These are phyloP conservation scores for Lophotriccus pileatus DNA, from an alignment of 2,797 vertebrate species.

Conservation along the genomic window DNA sequence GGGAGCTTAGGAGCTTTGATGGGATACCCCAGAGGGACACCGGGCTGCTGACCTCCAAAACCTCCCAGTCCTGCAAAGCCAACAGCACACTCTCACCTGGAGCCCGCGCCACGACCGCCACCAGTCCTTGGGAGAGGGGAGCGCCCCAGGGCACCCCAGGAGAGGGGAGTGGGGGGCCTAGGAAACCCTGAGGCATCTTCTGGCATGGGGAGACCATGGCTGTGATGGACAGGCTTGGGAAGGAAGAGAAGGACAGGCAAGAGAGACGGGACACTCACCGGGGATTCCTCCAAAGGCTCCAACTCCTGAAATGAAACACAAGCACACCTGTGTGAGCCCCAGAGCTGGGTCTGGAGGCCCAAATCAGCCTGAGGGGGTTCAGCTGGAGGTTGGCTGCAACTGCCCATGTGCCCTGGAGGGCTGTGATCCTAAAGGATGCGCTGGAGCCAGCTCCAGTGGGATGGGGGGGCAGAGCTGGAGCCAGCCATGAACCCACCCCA, in stretches of 20 bases:
- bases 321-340: background rate
- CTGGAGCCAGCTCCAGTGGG: background rate
- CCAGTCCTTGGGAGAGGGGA: background rate
- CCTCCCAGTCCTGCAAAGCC: slow-evolving; percentile 80
- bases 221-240: background rate
- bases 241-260: background rate
- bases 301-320: slow-evolving; percentile 45
- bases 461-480: background rate
- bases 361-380: background rate
- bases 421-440: background rate
- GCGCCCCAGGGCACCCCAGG: background rate
- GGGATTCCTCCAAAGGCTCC: slow-evolving; percentile 78
- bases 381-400: accelerated
- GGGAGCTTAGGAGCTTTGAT: slow-evolving; percentile 92
- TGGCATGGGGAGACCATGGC: background rate
- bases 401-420: accelerated
- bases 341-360: background rate
- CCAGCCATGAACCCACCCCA: background rate
- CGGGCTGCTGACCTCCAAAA: slow-evolving; percentile 86
- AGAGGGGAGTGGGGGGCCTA: background rate
- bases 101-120: background rate
- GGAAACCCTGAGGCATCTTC: slow-evolving; percentile 24
- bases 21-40: slow-evolving; percentile 94
- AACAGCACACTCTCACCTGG: slow-evolving; percentile 42
- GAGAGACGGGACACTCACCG: slow-evolving; percentile 51